Conservation (phyloP, 2,888 invertebrate species). For the Ctenicera cuprea region DNA sequence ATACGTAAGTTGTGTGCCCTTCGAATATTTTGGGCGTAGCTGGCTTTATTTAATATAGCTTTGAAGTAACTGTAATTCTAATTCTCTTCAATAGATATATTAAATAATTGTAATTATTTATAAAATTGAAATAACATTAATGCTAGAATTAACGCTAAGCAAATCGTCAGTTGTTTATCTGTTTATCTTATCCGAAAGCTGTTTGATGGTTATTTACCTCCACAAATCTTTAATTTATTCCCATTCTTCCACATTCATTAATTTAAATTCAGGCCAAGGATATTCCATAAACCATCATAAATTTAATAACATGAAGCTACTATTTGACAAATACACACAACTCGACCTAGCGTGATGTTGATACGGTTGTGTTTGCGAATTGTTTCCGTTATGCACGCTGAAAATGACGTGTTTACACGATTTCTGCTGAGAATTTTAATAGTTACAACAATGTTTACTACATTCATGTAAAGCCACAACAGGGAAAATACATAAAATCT, state of each 20-base stretch:
- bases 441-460: too few species aligned
- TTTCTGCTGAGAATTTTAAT: not conserved
- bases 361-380: conserved; percentile 1
- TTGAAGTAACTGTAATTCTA: too few species aligned
- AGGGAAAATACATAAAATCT: too few species aligned
- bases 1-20: too few species aligned
- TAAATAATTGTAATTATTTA: too few species aligned
- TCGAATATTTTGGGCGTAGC: conserved; percentile 5
- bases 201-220: not conserved
- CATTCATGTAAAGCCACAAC: too few species aligned
- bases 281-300: conserved; percentile 23
- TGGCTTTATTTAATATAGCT: not conserved
- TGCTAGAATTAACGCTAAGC: too few species aligned
- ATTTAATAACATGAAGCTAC: conserved; percentile 9
- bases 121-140: too few species aligned
- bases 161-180: not conserved
- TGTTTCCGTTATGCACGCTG: not conserved
- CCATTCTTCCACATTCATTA: conserved; percentile 12
- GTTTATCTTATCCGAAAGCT: not conserved
- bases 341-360: not conserved
- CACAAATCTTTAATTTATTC: conserved; percentile 1
- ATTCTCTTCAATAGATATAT: too few species aligned
- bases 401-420: not conserved
- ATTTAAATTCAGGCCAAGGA: conserved; percentile 44
- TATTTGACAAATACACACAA: conserved; percentile 10